Evolutionary conservation across 1,140 invertebrate species (phyloP).

Genomic region (Caenorhabditis elegans): WBcel235 BX284606.5:12493501-12494000

Average conservation of each 20-base stretch:
- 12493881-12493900: slow-evolving; percentile 1
- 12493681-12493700: neutral
- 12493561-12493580: neutral
- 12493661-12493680: neutral
- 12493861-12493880: neutral
- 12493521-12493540: neutral
- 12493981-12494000: slow-evolving; percentile 27
- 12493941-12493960: slow-evolving; percentile 7
- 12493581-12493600: neutral
- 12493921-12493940: neutral
- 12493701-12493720: neutral
- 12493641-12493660: neutral
- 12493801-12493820: neutral
- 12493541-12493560: slow-evolving; percentile 2
- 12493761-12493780: neutral
- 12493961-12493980: neutral
- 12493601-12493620: slow-evolving; percentile 38
- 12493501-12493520: neutral
- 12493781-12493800: neutral
- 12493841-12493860: neutral
- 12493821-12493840: neutral
- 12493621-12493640: neutral
- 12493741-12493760: neutral
- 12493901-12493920: neutral
- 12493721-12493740: neutral